phyloP scores from a whole-genome alignment of 2,888 invertebrate genomes.

The Miltochrista miniata region DNA sequence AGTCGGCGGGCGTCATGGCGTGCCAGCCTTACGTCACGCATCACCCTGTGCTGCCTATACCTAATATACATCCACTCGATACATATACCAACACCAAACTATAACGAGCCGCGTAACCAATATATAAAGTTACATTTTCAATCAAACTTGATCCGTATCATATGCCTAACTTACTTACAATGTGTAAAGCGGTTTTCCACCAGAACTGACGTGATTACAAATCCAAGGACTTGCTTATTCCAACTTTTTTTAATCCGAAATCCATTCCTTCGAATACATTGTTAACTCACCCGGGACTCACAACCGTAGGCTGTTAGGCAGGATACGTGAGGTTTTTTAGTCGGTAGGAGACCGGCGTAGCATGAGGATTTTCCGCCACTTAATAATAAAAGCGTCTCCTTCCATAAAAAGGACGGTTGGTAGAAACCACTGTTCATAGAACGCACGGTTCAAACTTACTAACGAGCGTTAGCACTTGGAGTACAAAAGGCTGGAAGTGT shows the following conservation, averaged over 20 bases:
- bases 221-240: slow-evolving; percentile 13
- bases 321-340: too few relatives aligned
- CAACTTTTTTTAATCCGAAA: too few relatives aligned
- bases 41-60: slow-evolving; percentile 24
- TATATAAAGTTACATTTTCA: slow-evolving; percentile 27
- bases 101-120: slow-evolving; percentile 35
- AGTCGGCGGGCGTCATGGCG: slow-evolving; percentile 39
- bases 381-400: too few relatives aligned
- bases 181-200: background rate
- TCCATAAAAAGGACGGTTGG: too few relatives aligned
- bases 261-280: too few relatives aligned
- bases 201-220: background rate
- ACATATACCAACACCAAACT: slow-evolving; percentile 19
- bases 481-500: slow-evolving; percentile 15
- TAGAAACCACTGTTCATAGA: too few relatives aligned
- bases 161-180: background rate
- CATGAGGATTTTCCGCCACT: too few relatives aligned
- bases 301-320: too few relatives aligned
- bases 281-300: too few relatives aligned
- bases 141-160: slow-evolving; percentile 32
- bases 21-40: slow-evolving; percentile 59
- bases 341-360: too few relatives aligned
- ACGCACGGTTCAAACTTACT: slow-evolving; percentile 25
- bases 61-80: slow-evolving; percentile 5
- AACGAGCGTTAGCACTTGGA: slow-evolving; percentile 37